Base-by-base conservation (phyloP, 2,888 invertebrate species). In the Drosophila stalkeri region DNA sequence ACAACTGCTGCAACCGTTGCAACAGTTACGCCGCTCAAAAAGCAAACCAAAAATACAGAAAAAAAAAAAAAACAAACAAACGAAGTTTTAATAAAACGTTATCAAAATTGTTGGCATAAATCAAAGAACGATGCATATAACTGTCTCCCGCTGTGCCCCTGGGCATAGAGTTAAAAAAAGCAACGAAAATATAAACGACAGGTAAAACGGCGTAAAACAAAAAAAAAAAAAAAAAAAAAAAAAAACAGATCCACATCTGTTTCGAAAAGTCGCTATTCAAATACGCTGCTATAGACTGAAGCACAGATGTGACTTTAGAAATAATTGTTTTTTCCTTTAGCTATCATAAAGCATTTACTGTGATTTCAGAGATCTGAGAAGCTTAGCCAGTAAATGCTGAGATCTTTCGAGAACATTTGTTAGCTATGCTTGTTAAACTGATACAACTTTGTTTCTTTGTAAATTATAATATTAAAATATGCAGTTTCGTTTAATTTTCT, bases 91-190 rank as follows among this genome's bases (percentile, higher is more conserved):
- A 82, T 84, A 77, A 86, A 86, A 74, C 71, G 59, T 77, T 71
- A 77, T 73, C 71, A 71, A 80, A 86, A 66, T 82, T 80, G 64
- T 72, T 80, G 66, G 64, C 80, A 82, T 77, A 85, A 85, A 85
- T 82, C 72, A 77, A 77, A 72, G 52, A 49, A 37, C 55, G 41
- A 62, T 64, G 54, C 64, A 47, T 54, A 64, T 52, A 64, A 54
- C 37, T 33, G 18, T 27, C 18, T 12, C 41, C 57, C 20, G 37
- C 37, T 18, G 57, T 6, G 46, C 37, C 11, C 11, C 7, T 2
- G 20, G 41, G 37, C 43, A 62, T 46, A 37, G 41, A 23, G 27
- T 8, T 39, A 27, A 39, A 39, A 27, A 27, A 39, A 39, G 27
- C 7, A 27, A 14, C 11, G 20, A 2, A 18, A 62, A 44, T 12